These are phyloP conservation scores for Agonum fuliginosum DNA, from an alignment of 2,888 invertebrate genomes.

Conservation along the genomic window DNA sequence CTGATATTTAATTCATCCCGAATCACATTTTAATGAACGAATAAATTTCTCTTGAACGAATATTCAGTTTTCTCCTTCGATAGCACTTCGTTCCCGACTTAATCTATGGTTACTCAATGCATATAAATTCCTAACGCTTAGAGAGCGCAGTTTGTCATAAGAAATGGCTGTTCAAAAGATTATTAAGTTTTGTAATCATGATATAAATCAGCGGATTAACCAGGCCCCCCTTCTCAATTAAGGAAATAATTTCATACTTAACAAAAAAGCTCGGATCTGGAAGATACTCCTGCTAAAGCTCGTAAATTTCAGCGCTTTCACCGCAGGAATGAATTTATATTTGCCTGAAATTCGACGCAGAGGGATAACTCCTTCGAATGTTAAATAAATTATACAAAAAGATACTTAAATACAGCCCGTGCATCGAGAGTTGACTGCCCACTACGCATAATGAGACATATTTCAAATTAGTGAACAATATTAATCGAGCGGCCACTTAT, in stretches of 20 bases:
- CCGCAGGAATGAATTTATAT: conserved; percentile 56
- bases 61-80: conserved; percentile 28
- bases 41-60: conserved; percentile 37
- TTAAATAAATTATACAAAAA: too few relatives aligned
- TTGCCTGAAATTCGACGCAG: too few relatives aligned
- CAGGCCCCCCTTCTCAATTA: conserved; percentile 58
- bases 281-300: conserved; percentile 24
- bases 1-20: conserved; percentile 31
- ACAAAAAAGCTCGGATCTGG: conserved; percentile 44
- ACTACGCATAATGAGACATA: too few relatives aligned
- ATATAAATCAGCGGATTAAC: conserved; percentile 59
- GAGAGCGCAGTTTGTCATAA: conserved; percentile 57
- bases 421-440: too few relatives aligned
- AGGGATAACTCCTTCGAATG: too few relatives aligned
- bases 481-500: too few relatives aligned
- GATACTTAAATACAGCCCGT: too few relatives aligned
- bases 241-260: conserved; percentile 59
- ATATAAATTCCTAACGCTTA: conserved; percentile 54
- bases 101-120: conserved; percentile 50
- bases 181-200: conserved; percentile 60
- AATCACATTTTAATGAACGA: conserved; percentile 41
- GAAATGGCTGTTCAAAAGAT: conserved; percentile 60
- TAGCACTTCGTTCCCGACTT: background rate
- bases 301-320: conserved; percentile 53
- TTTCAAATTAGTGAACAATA: too few relatives aligned